Evolutionary conservation across 2,888 invertebrate species (phyloP).

Genomic region (Andrena chrysosceles): DNA sequence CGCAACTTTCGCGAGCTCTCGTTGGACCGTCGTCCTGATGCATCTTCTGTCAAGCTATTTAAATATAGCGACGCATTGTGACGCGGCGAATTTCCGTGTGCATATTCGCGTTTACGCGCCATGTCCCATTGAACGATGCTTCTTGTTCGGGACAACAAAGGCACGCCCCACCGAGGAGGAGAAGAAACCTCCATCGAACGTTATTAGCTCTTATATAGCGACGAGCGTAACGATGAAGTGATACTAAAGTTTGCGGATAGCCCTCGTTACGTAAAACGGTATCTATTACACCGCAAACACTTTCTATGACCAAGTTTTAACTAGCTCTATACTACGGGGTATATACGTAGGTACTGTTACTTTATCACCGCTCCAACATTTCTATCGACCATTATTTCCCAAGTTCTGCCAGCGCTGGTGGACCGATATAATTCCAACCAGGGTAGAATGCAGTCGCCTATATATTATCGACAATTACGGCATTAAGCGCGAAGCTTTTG

Average conservation of each 20-base stretch:
- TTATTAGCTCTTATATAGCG: conserved; percentile 22
- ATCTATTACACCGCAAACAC: conserved; percentile 60
- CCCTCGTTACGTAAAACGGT: conserved; percentile 48
- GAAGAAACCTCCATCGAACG: conserved; percentile 12
- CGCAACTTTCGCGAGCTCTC: neutral
- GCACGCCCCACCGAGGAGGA: neutral
- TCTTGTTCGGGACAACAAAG: neutral
- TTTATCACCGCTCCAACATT: conserved; percentile 69
- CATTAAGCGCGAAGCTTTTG: conserved; percentile 50
- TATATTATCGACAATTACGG: conserved; percentile 65
- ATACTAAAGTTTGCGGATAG: conserved; percentile 48
- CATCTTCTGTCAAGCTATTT: conserved; percentile 32
- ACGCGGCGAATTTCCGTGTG: neutral
- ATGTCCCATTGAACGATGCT: neutral
- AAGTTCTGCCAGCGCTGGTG: conserved; percentile 51
- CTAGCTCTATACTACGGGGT: conserved; percentile 60
- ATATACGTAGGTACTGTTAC: conserved; percentile 49
- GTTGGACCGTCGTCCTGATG: conserved; percentile 4
- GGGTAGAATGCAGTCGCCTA: conserved; percentile 62
- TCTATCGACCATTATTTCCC: conserved; percentile 68
- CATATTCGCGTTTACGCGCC: conserved; percentile 27
- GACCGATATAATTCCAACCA: conserved; percentile 61
- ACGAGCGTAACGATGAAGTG: conserved; percentile 38
- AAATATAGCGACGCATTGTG: conserved; percentile 3
- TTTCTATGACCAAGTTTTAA: conserved; percentile 63